phyloP scores from a whole-genome alignment of 2,797 vertebrate genomes.

The Atherinosoma microstoma region DNA sequence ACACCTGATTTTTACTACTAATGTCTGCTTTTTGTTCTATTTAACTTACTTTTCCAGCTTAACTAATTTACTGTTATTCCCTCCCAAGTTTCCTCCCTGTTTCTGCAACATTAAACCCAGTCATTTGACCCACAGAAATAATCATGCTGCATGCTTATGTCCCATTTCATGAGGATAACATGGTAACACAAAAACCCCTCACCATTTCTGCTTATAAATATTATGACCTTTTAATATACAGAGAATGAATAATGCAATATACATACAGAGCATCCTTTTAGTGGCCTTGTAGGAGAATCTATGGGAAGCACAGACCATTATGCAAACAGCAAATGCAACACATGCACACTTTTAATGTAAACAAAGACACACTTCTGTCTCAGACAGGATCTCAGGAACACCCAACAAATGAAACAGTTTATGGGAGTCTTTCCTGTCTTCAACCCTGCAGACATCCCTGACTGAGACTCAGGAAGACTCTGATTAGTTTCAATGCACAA shows the following conservation, averaged over 20 bases:
- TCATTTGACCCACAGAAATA: neutral
- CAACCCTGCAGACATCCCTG: constrained; percentile 56
- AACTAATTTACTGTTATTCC: neutral
- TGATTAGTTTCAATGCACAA: constrained; percentile 73
- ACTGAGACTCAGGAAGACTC: constrained; percentile 78
- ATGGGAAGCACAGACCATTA: neutral
- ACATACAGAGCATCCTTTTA: constrained; percentile 22
- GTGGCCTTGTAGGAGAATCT: neutral
- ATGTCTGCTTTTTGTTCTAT: neutral
- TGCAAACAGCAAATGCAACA: constrained; percentile 8
- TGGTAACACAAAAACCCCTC: neutral
- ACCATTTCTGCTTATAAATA: constrained; percentile 50
- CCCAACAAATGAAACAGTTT: constrained; percentile 68
- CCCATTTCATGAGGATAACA: neutral
- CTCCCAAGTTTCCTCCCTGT: neutral
- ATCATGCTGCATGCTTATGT: constrained; percentile 1
- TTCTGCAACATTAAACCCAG: neutral
- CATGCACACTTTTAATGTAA: constrained; percentile 2
- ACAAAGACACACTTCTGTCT: constrained; percentile 26
- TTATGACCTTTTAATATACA: constrained; percentile 44
- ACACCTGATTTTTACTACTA: neutral
- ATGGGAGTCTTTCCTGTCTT: constrained; percentile 75
- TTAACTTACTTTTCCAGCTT: neutral
- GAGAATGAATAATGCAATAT: constrained; percentile 4
- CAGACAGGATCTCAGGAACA: constrained; percentile 61